A percentile compares a stretch with the other conserved stretches of the same genome.
These are phyloP conservation scores for Corydoras maculifer DNA, from an alignment of 2,113 vertebrate species.

Conservation along the genomic window DNA sequence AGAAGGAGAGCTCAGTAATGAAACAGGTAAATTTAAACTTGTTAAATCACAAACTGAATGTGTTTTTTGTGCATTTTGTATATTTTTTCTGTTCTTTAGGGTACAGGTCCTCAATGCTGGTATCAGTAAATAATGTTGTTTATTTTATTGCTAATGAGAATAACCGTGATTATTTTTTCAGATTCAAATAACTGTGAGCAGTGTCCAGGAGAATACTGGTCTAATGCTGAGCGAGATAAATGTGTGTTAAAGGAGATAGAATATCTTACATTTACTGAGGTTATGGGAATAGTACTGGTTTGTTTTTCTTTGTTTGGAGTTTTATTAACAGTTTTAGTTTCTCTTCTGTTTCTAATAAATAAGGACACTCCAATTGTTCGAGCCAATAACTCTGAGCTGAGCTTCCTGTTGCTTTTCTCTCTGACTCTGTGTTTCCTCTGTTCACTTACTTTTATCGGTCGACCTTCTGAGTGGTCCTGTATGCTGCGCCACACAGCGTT, in stretches of 20 bases:
- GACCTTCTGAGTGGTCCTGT: conserved; percentile 62
- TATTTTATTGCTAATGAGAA: too few species aligned
- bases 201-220: conserved; percentile 63
- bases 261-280: conserved; percentile 56
- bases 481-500: conserved; percentile 5
- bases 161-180: conserved; percentile 46
- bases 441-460: conserved; percentile 61
- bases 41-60: conserved; percentile 23
- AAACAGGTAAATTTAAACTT: conserved; percentile 46
- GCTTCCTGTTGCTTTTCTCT: conserved; percentile 64
- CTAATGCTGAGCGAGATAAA: conserved; percentile 55
- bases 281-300: conserved; percentile 57
- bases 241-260: conserved; percentile 58
- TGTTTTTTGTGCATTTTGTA: conserved; percentile 40
- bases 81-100: conserved; percentile 42
- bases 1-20: conserved; percentile 50
- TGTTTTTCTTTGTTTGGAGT: conserved; percentile 58
- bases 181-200: conserved; percentile 64
- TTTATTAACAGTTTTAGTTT: conserved; percentile 47
- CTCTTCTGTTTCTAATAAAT: conserved; percentile 50
- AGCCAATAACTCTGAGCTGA: conserved; percentile 66
- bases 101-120: conserved; percentile 29
- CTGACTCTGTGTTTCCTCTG: conserved; percentile 62
- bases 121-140: neutral
- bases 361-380: conserved; percentile 59